Evolutionary conservation across 2,113 vertebrate genomes (phyloP).

Genomic region (Labeo catla): DNA sequence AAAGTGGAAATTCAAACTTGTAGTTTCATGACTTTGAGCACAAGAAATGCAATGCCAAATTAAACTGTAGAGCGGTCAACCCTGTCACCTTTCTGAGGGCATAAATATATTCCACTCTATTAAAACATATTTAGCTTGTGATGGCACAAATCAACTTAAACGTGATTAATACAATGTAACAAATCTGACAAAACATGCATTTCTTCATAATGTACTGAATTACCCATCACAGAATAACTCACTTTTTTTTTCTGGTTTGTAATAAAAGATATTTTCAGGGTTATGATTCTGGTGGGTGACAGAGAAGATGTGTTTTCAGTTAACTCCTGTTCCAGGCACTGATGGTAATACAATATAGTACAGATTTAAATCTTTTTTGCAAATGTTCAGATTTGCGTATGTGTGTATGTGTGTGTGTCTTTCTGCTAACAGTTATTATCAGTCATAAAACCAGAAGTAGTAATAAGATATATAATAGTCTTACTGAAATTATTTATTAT

Average conservation of each 20-base stretch:
- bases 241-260: conserved; percentile 56
- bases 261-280: conserved; percentile 62
- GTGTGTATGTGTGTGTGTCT: conserved; percentile 24
- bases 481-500: conserved; percentile 30
- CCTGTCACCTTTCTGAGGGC: conserved; percentile 5
- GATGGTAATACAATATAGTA: conserved; percentile 72
- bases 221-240: background rate
- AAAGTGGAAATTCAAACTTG: background rate
- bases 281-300: conserved; percentile 70
- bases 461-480: conserved; percentile 29
- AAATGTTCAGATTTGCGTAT: conserved; percentile 26
- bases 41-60: background rate
- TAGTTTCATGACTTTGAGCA: background rate
- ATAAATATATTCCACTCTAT: background rate
- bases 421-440: conserved; percentile 31
- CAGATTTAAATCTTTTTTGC: conserved; percentile 57
- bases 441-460: conserved; percentile 35
- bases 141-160: background rate
- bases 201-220: background rate
- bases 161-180: too few species aligned
- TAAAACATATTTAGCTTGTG: background rate
- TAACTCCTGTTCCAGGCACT: conserved; percentile 70
- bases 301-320: conserved; percentile 74
- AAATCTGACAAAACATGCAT: too few species aligned
- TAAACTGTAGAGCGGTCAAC: background rate